Base-by-base conservation (phyloP, 1,140 invertebrate species). In the Listronotus bonariensis region DNA sequence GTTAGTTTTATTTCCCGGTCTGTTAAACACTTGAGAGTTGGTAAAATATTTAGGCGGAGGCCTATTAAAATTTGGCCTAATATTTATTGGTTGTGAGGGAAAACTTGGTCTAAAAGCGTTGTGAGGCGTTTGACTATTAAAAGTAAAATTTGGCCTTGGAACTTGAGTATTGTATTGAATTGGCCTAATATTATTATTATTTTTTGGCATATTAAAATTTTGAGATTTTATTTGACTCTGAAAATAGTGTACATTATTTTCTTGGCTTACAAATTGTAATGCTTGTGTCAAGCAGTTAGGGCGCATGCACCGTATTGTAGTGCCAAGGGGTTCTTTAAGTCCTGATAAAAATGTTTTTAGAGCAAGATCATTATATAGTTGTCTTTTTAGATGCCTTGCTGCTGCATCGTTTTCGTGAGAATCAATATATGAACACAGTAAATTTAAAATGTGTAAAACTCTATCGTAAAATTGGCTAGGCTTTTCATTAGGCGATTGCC, bases 191-290 rank as follows among this genome's bases (percentile, higher is more conserved):
- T 42, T 42, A 17, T n/a, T 42, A 14, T n/a, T 17, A 14, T n/a
- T 14, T 14, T 14, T 14, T 14, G 15, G 41, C 15, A 14, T 11
- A 14, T 5, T 11, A 48, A 18, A 12, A 53, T 15, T 34, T 15
- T 10, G 51, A 26, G 9, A 11, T 34, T 10, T 51, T 11, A 4
- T 9, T 26, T 26, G 17, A 11, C 42, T 55, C 34, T 63, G 6
- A 20, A 55, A 63, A 63, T 53, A 63, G 12, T 54, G n/a, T 14
- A 55, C n/a, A 48, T 63, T 63, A 59, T 63, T 0, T 45, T 63
- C 40, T 20, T 64, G 40, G 14, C 12, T 18, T 10, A 64, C 45
- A 17, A 56, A 56, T 58, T 65, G 54, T 51, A 51, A 14, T 7
- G 63, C 55, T 49, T 58, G 31, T 11, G 17, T 31, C 1, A 58